Percentiles rank a stretch among this genome's conserved stretches.
Conservation (phyloP, 2,113 vertebrate species). For the Piaya cayana region DNA sequence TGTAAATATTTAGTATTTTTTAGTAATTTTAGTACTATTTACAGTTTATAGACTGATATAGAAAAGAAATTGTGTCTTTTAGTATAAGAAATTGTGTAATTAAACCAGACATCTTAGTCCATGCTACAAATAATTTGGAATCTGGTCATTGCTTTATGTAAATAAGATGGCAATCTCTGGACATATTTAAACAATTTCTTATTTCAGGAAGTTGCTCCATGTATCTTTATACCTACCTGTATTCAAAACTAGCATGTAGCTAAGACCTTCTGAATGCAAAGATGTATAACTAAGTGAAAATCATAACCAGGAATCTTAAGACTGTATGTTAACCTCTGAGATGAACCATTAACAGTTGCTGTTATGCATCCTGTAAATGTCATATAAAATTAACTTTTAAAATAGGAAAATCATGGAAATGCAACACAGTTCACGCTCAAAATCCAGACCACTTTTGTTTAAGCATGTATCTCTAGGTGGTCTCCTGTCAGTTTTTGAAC, state of each 20-base stretch:
- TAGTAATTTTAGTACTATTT: not conserved
- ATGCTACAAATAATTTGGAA: not conserved
- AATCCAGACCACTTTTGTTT: not conserved
- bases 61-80: not conserved
- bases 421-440: not conserved
- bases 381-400: not conserved
- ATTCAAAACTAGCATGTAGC: not conserved
- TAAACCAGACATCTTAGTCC: not conserved
- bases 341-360: not conserved
- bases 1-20: not conserved
- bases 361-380: not conserved
- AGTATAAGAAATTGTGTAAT: not conserved
- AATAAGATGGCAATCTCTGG: not conserved
- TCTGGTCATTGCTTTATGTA: not conserved
- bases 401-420: not conserved
- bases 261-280: not conserved
- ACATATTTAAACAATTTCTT: not conserved
- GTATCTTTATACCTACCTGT: not conserved
- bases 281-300: not conserved
- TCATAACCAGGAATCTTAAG: not conserved
- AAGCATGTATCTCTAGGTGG: not conserved
- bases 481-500: not conserved
- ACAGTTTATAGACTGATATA: not conserved
- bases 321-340: not conserved
- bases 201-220: not conserved